Evolutionary conservation across 2,113 vertebrate species (phyloP).

Genomic region (Oriolus oriolus): DNA sequence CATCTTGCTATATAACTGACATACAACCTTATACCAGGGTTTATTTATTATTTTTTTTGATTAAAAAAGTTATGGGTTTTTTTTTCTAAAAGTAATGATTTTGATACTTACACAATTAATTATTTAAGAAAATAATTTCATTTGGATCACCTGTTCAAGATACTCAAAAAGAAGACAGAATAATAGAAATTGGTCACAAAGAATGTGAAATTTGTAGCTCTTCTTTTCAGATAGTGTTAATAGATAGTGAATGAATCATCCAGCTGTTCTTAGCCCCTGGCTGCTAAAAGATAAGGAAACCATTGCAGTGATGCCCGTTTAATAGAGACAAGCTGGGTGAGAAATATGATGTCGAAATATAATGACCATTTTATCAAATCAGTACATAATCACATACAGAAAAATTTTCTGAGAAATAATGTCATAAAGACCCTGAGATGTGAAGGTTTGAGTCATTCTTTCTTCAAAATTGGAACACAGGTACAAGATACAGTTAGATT

Average conservation of each 20-base stretch:
- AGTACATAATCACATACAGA: not conserved
- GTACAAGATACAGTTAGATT: not conserved
- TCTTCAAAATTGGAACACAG: not conserved
- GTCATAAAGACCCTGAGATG: not conserved
- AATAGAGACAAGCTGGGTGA: not conserved
- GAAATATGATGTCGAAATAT: not conserved
- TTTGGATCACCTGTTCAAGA: not conserved
- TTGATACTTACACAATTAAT: not conserved
- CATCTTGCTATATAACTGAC: not conserved
- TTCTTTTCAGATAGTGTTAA: not conserved
- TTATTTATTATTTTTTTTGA: not conserved
- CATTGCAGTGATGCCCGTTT: not conserved
- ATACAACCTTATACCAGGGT: not conserved
- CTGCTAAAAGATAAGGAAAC: not conserved
- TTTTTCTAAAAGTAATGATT: not conserved
- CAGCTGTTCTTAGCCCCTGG: not conserved
- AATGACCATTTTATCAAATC: not conserved
- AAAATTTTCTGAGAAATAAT: not conserved
- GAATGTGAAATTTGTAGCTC: not conserved
- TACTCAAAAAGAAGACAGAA: not conserved
- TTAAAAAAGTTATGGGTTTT: not conserved
- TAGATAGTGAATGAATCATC: not conserved
- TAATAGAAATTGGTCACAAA: not conserved
- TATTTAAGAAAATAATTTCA: not conserved
- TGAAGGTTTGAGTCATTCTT: not conserved